Base-by-base conservation (phyloP, 2,113 vertebrate species). In the Natator depressus region DNA sequence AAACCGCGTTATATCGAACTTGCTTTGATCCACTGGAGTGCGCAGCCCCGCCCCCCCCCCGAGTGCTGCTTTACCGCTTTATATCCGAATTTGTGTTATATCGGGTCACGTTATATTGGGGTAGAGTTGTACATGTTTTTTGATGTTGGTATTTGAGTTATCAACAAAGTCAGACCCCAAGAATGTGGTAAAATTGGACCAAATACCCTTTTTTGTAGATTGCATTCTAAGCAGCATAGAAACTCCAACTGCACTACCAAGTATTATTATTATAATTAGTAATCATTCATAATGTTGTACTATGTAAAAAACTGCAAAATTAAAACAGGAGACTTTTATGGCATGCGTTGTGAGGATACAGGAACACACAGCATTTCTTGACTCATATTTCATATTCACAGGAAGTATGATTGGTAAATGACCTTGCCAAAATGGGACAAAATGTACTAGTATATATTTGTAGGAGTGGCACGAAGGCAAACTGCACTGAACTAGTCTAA, bases 331-430 rank as follows among this genome's bases (percentile, higher is more conserved):
- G 84, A 75, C 85, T 12, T 84, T 85, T 95, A 76, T 76, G 69
- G 69, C 75, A 38, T 12, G 0, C 13, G 46, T 83, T 92, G 80
- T 78, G 84, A 8, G 0, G 72, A 25, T 46, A 69, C 86, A 94
- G 0, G 1, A 90, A 95, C 16, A 85, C 5, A 84, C n/a, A 57
- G 8, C 10, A 89, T 72, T 96, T 94, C 88, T 91, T 88, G 54
- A 82, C 89, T 84, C 80, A 93, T 87, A 85, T 50, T 95, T 91
- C 87, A 90, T 84, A 19, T 93, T 94, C 96, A 69, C 87, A 88
- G 91, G 94, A 97, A 85, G 38, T 53, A 27, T 1, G 4, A 92
- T 94, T 59, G 0, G 96, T 97, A 88, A 92, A 86, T 22, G 94
- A 80, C 91, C 93, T 93, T 93, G 85, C 87, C 84, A 91, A 87